phyloP scores from a whole-genome alignment of 2,888 invertebrate genomes.

The Sclerodermus sp. region DNA sequence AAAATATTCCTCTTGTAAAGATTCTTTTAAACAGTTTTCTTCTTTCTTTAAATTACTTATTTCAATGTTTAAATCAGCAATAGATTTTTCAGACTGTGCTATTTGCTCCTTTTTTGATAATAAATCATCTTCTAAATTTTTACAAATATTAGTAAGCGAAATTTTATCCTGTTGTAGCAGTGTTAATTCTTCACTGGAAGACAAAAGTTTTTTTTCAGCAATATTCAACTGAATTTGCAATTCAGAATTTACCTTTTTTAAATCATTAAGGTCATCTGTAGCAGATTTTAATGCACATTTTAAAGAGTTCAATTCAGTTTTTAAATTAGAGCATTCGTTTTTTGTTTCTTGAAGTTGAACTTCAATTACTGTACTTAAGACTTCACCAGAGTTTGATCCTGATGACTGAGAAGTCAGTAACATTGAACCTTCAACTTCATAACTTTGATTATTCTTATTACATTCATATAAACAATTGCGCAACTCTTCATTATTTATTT shows the following conservation, averaged over 20 bases:
- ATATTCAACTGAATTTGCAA: slow-evolving; percentile 21
- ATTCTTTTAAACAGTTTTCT: neutral
- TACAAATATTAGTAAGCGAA: slow-evolving; percentile 18
- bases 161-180: slow-evolving; percentile 20
- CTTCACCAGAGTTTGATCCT: slow-evolving; percentile 41
- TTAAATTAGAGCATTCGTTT: slow-evolving; percentile 38
- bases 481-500: slow-evolving; percentile 44
- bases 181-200: slow-evolving; percentile 10
- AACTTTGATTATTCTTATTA: slow-evolving; percentile 41
- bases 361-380: slow-evolving; percentile 47
- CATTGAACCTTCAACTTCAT: slow-evolving; percentile 39
- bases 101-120: slow-evolving; percentile 20
- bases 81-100: slow-evolving; percentile 13
- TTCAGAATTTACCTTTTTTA: neutral
- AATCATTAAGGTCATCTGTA: neutral
- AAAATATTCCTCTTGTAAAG: slow-evolving; percentile 17
- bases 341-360: slow-evolving; percentile 55
- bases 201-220: slow-evolving; percentile 10
- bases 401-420: slow-evolving; percentile 3
- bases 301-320: slow-evolving; percentile 59
- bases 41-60: slow-evolving; percentile 6
- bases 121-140: slow-evolving; percentile 21
- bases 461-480: slow-evolving; percentile 38
- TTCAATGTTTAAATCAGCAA: slow-evolving; percentile 15
- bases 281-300: slow-evolving; percentile 14